Evolutionary conservation across 2,888 invertebrate genomes (phyloP).

Genomic region (Protodeltote pygarga): DNA sequence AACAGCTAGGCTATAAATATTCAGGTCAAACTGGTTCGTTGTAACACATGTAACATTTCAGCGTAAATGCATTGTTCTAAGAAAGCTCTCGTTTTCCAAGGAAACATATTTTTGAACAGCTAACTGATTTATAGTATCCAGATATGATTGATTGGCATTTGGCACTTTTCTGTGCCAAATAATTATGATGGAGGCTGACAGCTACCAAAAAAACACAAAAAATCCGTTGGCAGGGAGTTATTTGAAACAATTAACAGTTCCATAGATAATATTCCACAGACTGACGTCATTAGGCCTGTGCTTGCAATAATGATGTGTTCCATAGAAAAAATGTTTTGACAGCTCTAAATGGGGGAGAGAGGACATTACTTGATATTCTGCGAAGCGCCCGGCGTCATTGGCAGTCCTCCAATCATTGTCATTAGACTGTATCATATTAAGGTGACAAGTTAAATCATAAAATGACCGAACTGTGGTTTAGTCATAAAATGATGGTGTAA

Average conservation of each 20-base stretch:
- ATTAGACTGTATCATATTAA: slow-evolving; percentile 36
- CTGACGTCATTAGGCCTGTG: slow-evolving; percentile 42
- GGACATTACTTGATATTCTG: slow-evolving; percentile 48
- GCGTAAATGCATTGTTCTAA: slow-evolving; percentile 29
- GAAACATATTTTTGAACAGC: slow-evolving; percentile 5
- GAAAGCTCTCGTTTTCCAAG: slow-evolving; percentile 3
- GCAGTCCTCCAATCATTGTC: slow-evolving; percentile 63
- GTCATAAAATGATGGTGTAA: slow-evolving; percentile 39
- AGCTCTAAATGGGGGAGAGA: slow-evolving; percentile 37
- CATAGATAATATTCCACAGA: neutral
- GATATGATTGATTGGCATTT: slow-evolving; percentile 34
- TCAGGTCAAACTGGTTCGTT: slow-evolving; percentile 5
- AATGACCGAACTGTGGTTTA: slow-evolving; percentile 28
- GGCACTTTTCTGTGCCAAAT: slow-evolving; percentile 28
- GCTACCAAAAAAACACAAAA: slow-evolving; percentile 18
- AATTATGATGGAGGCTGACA: slow-evolving; percentile 24
- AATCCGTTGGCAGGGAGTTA: slow-evolving; percentile 18
- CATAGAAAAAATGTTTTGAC: slow-evolving; percentile 50
- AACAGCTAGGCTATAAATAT: no score
- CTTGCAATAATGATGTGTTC: slow-evolving; percentile 45
- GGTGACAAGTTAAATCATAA: slow-evolving; percentile 39
- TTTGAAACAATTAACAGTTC: slow-evolving; percentile 13
- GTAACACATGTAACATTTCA: neutral
- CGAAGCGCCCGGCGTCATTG: slow-evolving; percentile 62
- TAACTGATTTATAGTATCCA: slow-evolving; percentile 22